Evolutionary conservation across 2,797 vertebrate genomes (phyloP), one percentile per base, ranked within the genome.

Genomic region (Typhlichthys eigenmanni): DNA sequence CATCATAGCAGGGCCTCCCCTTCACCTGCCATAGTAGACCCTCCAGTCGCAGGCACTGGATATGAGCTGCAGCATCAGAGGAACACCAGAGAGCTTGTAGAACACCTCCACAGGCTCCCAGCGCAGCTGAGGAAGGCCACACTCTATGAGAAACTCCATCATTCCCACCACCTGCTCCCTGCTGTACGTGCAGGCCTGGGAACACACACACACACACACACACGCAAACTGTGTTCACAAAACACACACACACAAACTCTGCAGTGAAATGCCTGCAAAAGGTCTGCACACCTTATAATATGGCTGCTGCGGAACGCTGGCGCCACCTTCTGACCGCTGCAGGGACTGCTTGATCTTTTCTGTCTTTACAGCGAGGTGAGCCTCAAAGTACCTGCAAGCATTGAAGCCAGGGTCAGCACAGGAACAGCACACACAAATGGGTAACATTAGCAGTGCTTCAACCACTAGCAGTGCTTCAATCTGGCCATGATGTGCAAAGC

Each of bases 81-180:
- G 96, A 2, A 98, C 94, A 12, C 96, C 98, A 68, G 95, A 95
- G 17, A 99, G 66, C 57, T 96, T 98, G 77, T 94, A 94, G 83
- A 99, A 98, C 65, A 96, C 91, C 76, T 98, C 95, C 0, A 96
- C 97, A 0, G 97, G 94, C 55, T 98, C 97, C 97, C 97, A 99
- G 75, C 93, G 93, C 0, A 96, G 88, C 71, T 95, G 94, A 3
- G 92, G 93, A 2, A 95, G 95, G 0, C 94, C 95, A 6, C 94
- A 95, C 71, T 97, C 95, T 13, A 98, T 96, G 45, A 99, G 92
- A 68, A 97, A 99, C 80, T 99, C 96, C 94, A 97, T 96, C 95
- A 98, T 96, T 78, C 98, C 97, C 9, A 98, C 93, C 45, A 97
- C 93, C 86, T 99, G 97, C 67, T 98, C 96, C 2, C 95, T 94